Base-by-base conservation (phyloP, 1,140 invertebrate genomes). In the Lepidurus arcticus region DNA sequence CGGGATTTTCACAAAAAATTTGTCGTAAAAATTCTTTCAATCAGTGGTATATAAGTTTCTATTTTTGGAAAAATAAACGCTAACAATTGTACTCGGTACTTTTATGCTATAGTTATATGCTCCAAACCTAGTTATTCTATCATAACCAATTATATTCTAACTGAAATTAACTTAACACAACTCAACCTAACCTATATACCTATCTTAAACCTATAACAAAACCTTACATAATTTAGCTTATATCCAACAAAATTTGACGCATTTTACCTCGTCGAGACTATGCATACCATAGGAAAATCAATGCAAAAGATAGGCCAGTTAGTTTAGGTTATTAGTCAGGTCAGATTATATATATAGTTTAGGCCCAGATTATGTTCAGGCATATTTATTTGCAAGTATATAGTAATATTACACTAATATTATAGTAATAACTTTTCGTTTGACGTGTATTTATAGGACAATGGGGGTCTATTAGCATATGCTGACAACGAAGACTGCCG, bases 151-250 rank as follows among this genome's bases (percentile, higher is more conserved):
- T 47, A 0, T 47, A 47, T 1, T 47, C 45, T 47, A 47, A 47
- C 45, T 1, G 45, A 47, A 47, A 47, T 2, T 47, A 11, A 47
- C 45, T 47, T 47, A 47, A 47, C 45, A 47, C 45, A 47, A 47
- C 45, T 47, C 45, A 47, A 47, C 45, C 45, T 47, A 47, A 47
- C 45, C 45, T 47, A 47, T 47, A 47, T 16, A 47, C 45, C 45
- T 47, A 47, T 47, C 45, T 47, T 47, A 47, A 47, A 47, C 45
- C 45, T 47, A 47, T 47, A 47, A 47, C 45, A 47, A 47, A 47
- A 47, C 45, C 45, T 47, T 47, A 47, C 45, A 47, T 47, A 47
- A 47, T 47, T 47, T 47, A 47, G 45, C 45, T 47, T 47, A 26
- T 26, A 47, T 47, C 45, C 45, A 47, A 47, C 45, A 47, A 47